Evolutionary conservation across 2,888 invertebrate species (phyloP).

Genomic region (Nephrotoma guestfalica): DNA sequence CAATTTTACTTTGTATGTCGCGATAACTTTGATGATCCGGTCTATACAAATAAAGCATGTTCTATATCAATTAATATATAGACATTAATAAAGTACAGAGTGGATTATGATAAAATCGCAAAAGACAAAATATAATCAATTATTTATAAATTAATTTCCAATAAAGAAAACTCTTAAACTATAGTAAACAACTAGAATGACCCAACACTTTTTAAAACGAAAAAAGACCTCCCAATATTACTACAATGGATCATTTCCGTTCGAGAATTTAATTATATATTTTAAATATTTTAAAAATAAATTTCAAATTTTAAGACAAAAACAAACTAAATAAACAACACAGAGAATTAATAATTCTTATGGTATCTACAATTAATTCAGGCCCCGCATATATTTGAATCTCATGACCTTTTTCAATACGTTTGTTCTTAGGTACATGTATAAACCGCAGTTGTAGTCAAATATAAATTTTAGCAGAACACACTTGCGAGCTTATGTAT

Average conservation of each 20-base stretch:
- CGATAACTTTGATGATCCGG: neutral
- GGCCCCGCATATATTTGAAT: neutral
- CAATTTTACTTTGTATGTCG: neutral
- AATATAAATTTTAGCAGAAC: neutral
- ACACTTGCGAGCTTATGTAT: neutral
- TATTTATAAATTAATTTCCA: too few species aligned
- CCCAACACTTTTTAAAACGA: neutral
- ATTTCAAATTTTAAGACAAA: neutral
- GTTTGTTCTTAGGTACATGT: neutral
- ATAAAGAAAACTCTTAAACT: too few species aligned
- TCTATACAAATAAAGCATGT: neutral
- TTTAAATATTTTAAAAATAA: neutral
- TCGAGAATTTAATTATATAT: neutral
- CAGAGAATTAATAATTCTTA: neutral
- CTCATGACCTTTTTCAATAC: neutral
- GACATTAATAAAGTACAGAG: too few species aligned
- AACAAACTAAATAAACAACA: neutral
- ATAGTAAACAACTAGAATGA: neutral
- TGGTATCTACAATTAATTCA: neutral
- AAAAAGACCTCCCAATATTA: neutral
- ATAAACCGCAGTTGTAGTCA: neutral
- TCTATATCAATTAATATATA: neutral
- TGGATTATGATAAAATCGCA: too few species aligned
- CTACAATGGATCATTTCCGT: neutral
- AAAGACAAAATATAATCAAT: too few species aligned